Evolutionary conservation across 2,797 vertebrate species (phyloP).

Genomic region (Avahi laniger): DNA sequence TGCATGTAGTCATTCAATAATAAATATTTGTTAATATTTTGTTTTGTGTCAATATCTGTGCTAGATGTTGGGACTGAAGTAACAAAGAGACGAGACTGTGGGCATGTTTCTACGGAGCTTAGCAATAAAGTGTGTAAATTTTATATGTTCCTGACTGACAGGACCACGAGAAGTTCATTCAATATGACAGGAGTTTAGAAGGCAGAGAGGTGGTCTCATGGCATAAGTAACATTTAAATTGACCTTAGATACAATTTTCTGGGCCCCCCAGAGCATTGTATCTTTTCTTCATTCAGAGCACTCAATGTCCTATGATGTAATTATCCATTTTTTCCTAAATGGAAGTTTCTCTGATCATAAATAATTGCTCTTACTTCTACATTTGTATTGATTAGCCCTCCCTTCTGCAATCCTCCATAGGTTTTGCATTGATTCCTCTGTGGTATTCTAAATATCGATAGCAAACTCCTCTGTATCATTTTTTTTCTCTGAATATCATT

Average conservation of each 20-base stretch:
- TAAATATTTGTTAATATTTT: slow-evolving; percentile 3
- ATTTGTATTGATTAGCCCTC: not conserved
- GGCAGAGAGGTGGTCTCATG: not conserved
- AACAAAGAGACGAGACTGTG: not conserved
- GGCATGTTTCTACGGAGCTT: not conserved
- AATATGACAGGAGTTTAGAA: not conserved
- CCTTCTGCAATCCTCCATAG: not conserved
- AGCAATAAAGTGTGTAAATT: not conserved
- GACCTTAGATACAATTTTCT: not conserved
- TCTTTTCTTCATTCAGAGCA: not conserved
- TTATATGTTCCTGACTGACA: not conserved
- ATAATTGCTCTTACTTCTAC: not conserved
- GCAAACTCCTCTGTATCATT: not conserved
- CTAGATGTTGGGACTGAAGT: not conserved
- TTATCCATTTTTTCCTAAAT: not conserved
- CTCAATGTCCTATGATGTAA: not conserved
- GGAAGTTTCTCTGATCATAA: not conserved
- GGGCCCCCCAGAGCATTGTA: not conserved
- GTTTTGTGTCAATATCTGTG: not conserved
- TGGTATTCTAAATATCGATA: not conserved
- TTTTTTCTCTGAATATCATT: not conserved
- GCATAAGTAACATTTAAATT: not conserved
- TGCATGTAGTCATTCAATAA: not conserved
- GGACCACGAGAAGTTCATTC: not conserved
- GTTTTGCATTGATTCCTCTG: not conserved